These are phyloP conservation scores for Tragelaphus strepsiceros DNA, from an alignment of 2,113 vertebrate genomes.

Conservation along the genomic window DNA sequence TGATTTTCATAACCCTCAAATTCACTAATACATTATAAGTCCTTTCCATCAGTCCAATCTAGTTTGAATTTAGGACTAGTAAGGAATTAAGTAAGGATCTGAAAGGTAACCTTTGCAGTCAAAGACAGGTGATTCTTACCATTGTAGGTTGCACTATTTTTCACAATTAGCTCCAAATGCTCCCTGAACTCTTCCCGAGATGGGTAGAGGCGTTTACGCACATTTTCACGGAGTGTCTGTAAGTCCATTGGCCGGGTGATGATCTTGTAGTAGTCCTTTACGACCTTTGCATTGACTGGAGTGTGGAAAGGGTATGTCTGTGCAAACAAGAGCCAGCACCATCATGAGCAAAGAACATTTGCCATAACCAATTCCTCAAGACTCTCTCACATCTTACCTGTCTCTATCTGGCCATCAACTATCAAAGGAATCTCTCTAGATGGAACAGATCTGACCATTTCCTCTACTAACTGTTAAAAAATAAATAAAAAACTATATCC, in stretches of 20 bases:
- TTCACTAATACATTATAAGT: neutral
- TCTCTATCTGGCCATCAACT: neutral
- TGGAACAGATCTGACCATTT: neutral
- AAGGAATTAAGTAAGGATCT: neutral
- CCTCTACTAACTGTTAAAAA: neutral
- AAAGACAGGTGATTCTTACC: constrained; percentile 79
- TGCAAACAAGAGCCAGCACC: constrained; percentile 29
- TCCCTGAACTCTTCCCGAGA: constrained; percentile 97
- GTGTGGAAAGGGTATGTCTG: constrained; percentile 98
- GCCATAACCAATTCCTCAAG: neutral
- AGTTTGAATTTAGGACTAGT: constrained; percentile 12
- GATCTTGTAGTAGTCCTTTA: constrained; percentile 99
- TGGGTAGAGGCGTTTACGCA: constrained; percentile 94
- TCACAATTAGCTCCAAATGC: constrained; percentile 94
- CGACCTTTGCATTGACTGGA: constrained; percentile 96
- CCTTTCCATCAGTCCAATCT: neutral
- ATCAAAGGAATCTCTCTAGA: constrained; percentile 30
- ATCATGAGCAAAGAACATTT: constrained; percentile 28
- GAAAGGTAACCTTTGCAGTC: neutral
- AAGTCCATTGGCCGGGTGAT: constrained; percentile 97
- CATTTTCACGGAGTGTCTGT: constrained; percentile 96
- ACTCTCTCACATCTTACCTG: neutral
- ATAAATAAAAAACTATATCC: neutral
- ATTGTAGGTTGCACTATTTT: constrained; percentile 96
- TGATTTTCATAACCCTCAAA: constrained; percentile 15